Evolutionary conservation across 2,797 vertebrate genomes (phyloP).

Genomic region (Hippopotamyrus pictus): DNA sequence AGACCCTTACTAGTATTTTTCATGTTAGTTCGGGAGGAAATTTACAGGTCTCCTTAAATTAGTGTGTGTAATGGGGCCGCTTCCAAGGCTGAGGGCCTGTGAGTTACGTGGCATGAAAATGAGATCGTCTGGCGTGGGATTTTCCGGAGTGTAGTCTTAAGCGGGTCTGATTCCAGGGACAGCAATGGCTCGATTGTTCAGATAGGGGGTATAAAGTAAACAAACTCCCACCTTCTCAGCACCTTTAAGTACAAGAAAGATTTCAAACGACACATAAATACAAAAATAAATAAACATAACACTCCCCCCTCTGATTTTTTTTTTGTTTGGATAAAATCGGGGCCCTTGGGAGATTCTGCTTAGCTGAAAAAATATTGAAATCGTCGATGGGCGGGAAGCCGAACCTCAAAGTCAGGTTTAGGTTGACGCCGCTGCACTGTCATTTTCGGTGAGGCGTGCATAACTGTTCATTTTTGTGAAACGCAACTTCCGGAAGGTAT

Average conservation of each 20-base stretch:
- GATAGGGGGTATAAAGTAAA: constrained; percentile 38
- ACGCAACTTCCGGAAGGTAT: not conserved
- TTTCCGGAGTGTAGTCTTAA: not conserved
- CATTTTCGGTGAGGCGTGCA: constrained; percentile 49
- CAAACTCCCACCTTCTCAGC: constrained; percentile 35
- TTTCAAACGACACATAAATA: constrained; percentile 30
- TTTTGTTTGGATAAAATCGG: constrained; percentile 14
- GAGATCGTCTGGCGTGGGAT: constrained; percentile 31
- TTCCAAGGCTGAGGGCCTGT: constrained; percentile 38
- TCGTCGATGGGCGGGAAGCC: constrained; percentile 40
- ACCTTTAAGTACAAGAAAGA: constrained; percentile 28
- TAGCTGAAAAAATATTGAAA: constrained; percentile 34
- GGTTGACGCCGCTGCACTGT: constrained; percentile 47
- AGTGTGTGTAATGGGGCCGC: constrained; percentile 45
- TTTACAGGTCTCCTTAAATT: constrained; percentile 45
- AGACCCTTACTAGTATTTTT: constrained; percentile 44
- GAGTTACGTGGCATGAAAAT: constrained; percentile 45
- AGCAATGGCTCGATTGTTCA: constrained; percentile 63
- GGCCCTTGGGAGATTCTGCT: constrained; percentile 11
- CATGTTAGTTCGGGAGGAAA: constrained; percentile 33
- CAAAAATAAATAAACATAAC: constrained; percentile 25
- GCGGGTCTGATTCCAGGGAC: constrained; percentile 54
- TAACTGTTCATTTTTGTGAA: constrained; percentile 38
- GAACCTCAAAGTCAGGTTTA: constrained; percentile 46
- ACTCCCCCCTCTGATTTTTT: not conserved